phyloP scores from a whole-genome alignment of 2,797 vertebrate species.

The Naso thynnoides region DNA sequence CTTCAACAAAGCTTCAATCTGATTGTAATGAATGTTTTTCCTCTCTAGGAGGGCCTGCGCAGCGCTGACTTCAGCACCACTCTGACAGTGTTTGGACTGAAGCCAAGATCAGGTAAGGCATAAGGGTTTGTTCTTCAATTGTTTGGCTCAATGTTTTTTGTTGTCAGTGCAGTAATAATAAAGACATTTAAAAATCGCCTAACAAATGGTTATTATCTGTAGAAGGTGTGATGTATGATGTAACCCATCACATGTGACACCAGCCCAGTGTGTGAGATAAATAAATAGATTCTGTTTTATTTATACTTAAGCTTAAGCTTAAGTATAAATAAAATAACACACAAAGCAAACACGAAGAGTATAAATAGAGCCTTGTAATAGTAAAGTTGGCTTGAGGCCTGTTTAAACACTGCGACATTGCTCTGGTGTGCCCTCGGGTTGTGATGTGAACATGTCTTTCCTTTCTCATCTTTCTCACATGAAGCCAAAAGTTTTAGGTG shows the following conservation, averaged over 20 bases:
- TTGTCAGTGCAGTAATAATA: background rate
- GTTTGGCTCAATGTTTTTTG: background rate
- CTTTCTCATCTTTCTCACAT: too few relatives aligned
- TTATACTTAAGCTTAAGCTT: too few relatives aligned
- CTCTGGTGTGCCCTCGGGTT: background rate
- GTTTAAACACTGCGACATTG: background rate
- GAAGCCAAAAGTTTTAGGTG: constrained; percentile 24
- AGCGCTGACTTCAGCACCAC: constrained; percentile 84
- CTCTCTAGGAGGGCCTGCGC: constrained; percentile 89
- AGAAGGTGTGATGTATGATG: background rate
- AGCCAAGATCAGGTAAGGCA: constrained; percentile 93
- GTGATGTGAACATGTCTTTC: background rate
- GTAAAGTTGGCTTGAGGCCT: background rate
- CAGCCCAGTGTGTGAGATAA: too few relatives aligned
- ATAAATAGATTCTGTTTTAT: too few relatives aligned
- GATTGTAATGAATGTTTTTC: background rate
- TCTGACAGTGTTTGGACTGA: constrained; percentile 93
- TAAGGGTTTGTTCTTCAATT: background rate
- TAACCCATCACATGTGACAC: background rate
- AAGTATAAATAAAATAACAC: background rate
- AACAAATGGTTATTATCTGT: background rate
- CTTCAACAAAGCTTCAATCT: background rate
- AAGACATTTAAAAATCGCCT: rapidly evolving
- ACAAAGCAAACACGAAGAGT: background rate
- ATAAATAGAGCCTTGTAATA: too few relatives aligned